These are phyloP conservation scores for Argopecten irradians DNA, from an alignment of 1,140 invertebrate species.

Conservation along the genomic window DNA sequence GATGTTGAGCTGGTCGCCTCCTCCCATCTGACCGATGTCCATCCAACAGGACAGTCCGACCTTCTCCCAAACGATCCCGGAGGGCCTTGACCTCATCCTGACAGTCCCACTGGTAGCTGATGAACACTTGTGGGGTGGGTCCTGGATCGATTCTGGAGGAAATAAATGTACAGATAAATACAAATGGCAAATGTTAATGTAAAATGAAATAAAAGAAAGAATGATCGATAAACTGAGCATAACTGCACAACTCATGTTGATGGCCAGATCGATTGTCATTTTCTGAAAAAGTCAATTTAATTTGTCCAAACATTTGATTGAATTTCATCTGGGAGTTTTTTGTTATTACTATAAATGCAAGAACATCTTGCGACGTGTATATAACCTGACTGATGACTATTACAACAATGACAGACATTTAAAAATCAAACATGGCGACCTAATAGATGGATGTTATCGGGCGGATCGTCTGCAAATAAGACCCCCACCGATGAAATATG, in stretches of 20 bases:
- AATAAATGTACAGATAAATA: not conserved
- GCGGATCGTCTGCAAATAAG: no score
- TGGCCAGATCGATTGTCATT: not conserved
- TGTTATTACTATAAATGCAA: no score
- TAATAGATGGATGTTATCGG: no score
- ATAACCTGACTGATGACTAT: no score
- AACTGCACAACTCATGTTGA: not conserved
- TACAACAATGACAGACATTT: no score
- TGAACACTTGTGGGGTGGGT: conserved; percentile 75
- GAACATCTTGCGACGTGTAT: no score
- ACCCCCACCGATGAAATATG: no score
- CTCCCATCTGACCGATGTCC: conserved; percentile 78
- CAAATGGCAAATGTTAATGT: not conserved
- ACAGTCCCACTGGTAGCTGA: conserved; percentile 78
- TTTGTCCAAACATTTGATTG: no score
- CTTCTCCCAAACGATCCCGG: conserved; percentile 73
- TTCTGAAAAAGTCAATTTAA: conserved; percentile 43
- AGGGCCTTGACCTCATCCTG: conserved; percentile 75
- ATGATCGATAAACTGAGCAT: not conserved
- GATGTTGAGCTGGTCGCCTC: conserved; percentile 76
- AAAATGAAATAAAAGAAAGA: not conserved
- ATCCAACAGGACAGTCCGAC: conserved; percentile 78
- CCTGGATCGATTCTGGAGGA: conserved; percentile 68
- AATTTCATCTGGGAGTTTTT: no score
- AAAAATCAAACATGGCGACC: no score